A percentile compares a stretch with the other conserved stretches of the same genome.
phyloP scores from a whole-genome alignment of 2,797 vertebrate species.

The Lithobates sylvaticus region DNA sequence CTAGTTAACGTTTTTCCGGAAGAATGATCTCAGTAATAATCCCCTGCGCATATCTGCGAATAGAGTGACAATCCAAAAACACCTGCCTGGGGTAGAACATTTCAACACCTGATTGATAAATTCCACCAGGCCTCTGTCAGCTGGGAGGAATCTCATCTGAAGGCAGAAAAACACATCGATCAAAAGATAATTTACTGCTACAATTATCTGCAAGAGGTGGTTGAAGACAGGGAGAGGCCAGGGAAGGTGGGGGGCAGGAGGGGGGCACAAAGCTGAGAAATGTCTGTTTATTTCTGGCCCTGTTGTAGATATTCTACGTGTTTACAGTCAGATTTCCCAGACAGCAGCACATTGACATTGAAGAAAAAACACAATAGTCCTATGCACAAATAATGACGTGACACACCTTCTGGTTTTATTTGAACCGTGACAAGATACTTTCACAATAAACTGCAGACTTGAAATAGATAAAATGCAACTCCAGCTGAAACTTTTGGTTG shows the following conservation, averaged over 20 bases:
- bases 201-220: constrained; percentile 47
- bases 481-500: no score
- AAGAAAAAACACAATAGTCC: not conserved
- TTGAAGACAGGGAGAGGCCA: not conserved
- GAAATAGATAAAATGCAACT: no score
- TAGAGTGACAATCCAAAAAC: constrained; percentile 18
- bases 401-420: not conserved
- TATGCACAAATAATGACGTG: not conserved
- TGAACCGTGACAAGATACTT: not conserved
- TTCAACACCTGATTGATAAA: constrained; percentile 55
- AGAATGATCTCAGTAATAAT: constrained; percentile 33
- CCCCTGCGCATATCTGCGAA: constrained; percentile 10
- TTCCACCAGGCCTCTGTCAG: constrained; percentile 10
- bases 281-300: constrained; percentile 7
- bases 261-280: not conserved
- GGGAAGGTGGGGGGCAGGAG: not conserved
- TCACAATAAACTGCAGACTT: no score
- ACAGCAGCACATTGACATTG: not conserved
- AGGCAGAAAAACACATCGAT: constrained; percentile 51
- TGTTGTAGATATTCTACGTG: not conserved
- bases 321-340: not conserved
- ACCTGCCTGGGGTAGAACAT: constrained; percentile 31
- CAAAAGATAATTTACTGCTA: constrained; percentile 57
- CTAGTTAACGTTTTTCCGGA: constrained; percentile 28
- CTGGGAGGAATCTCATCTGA: constrained; percentile 55